These are phyloP conservation scores for Nansenia antarctica DNA, from an alignment of 2,113 vertebrate genomes.

Conservation along the genomic window DNA sequence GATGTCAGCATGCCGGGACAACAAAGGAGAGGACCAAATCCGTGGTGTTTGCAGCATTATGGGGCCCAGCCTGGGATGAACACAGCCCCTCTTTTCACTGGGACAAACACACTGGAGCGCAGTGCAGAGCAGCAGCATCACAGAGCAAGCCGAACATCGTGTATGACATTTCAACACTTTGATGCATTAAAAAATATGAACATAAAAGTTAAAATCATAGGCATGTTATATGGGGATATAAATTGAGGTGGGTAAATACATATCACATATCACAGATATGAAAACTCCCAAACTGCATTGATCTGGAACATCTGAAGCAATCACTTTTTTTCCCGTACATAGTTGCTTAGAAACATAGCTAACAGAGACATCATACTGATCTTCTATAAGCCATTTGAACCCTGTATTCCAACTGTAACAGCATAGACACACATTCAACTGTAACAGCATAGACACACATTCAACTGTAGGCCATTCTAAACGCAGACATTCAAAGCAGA, in stretches of 20 bases:
- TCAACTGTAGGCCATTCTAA: no score
- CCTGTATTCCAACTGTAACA: constrained; percentile 24
- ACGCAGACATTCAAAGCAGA: constrained; percentile 46
- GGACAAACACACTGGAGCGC: constrained; percentile 31
- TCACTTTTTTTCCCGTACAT: no score
- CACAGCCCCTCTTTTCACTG: constrained; percentile 57
- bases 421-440: constrained; percentile 18
- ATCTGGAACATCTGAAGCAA: no score
- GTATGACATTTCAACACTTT: no score
- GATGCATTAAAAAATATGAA: no score
- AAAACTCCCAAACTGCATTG: no score
- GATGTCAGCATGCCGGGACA: constrained; percentile 80
- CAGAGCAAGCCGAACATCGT: no score
- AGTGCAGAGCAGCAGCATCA: not conserved
- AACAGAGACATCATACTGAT: not conserved
- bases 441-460: constrained; percentile 23
- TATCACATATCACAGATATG: no score
- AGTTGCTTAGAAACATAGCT: not conserved
- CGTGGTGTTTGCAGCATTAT: constrained; percentile 72
- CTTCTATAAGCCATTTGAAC: constrained; percentile 12
- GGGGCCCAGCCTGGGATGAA: constrained; percentile 74
- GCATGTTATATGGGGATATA: no score
- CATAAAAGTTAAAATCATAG: no score
- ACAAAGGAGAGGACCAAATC: constrained; percentile 83
- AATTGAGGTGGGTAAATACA: no score